phyloP scores from a whole-genome alignment of 1,140 invertebrate species.

The Cyphomyrmex costatus region DNA sequence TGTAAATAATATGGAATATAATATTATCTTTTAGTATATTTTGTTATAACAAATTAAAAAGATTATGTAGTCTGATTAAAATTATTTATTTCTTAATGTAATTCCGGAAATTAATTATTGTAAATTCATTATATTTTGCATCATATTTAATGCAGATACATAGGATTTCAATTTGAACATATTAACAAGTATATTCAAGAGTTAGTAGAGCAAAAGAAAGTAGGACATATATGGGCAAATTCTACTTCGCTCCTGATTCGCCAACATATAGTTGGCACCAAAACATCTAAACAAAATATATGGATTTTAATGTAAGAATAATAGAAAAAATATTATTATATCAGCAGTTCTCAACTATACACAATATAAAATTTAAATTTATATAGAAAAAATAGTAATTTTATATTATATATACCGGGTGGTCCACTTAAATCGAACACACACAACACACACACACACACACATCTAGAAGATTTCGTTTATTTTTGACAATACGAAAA shows the following conservation, averaged over 20 bases:
- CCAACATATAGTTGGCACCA: not conserved
- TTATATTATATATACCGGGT: not conserved
- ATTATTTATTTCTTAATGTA: too few species aligned
- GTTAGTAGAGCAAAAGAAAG: slow-evolving; percentile 9
- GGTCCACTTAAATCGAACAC: too few species aligned
- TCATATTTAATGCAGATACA: slow-evolving; percentile 21
- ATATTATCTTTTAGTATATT: not conserved
- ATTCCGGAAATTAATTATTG: not conserved
- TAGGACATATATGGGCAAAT: not conserved
- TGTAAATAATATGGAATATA: not conserved
- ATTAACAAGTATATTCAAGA: slow-evolving; percentile 35
- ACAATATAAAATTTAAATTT: too few species aligned
- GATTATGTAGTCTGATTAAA: not conserved
- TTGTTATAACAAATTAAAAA: not conserved
- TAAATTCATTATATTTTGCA: not conserved
- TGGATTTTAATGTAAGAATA: slow-evolving; percentile 54
- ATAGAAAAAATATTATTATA: too few species aligned
- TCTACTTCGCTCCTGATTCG: not conserved
- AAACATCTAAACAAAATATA: not conserved
- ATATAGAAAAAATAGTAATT: too few species aligned
- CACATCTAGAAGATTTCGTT: too few species aligned
- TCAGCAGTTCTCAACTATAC: too few species aligned
- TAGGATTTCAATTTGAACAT: slow-evolving; percentile 19
- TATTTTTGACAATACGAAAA: too few species aligned
- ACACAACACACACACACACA: too few species aligned